Conservation (phyloP, 2,797 vertebrate genomes). For the Vultur gryphus region DNA sequence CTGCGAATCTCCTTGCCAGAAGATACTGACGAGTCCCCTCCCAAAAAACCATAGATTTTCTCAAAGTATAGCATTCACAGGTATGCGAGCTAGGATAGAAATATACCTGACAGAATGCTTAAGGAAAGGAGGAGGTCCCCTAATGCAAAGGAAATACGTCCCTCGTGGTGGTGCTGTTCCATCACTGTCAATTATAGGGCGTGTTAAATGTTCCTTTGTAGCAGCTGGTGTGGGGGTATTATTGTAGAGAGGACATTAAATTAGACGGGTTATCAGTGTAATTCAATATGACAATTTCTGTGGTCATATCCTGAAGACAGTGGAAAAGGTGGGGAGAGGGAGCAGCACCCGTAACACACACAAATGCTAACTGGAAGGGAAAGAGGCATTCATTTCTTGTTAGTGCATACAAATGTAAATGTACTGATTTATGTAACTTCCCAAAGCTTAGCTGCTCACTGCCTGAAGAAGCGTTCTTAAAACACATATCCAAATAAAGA, state of each 20-base stretch:
- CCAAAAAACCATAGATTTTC: accelerated
- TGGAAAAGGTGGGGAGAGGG: conserved; percentile 2
- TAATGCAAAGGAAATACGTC: not conserved
- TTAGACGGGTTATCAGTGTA: not conserved
- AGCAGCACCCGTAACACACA: not conserved
- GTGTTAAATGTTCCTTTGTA: not conserved
- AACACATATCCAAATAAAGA: not conserved
- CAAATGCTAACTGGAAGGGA: not conserved
- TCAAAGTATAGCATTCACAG: accelerated
- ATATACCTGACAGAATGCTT: accelerated
- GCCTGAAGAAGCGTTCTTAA: not conserved
- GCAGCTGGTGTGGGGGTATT: conserved; percentile 20
- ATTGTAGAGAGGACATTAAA: not conserved
- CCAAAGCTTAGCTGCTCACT: not conserved
- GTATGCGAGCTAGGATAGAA: not conserved
- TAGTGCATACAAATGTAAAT: not conserved
- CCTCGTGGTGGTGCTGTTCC: conserved; percentile 38
- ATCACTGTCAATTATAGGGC: not conserved
- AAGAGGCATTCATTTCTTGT: conserved; percentile 3
- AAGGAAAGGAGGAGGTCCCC: not conserved
- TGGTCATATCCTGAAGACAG: not conserved
- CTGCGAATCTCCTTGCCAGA: not conserved
- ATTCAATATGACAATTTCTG: conserved; percentile 23
- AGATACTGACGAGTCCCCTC: not conserved
- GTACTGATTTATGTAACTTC: not conserved